Evolutionary conservation across 2,113 vertebrate species (phyloP).

Genomic region (Cromileptes altivelis): DNA sequence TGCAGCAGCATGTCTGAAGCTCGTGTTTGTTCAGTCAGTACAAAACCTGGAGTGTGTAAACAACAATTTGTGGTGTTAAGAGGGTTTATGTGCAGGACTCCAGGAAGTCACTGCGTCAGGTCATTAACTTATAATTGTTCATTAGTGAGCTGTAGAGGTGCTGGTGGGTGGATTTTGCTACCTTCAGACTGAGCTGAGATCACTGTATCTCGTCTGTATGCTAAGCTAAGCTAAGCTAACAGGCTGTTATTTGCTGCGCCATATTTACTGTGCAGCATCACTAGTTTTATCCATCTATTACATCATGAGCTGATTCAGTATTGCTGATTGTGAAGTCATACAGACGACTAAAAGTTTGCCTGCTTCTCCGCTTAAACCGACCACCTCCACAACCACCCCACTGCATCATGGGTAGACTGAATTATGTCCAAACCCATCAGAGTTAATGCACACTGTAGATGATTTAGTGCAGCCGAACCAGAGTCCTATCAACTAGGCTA

Average conservation of each 20-base stretch:
- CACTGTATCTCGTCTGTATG: not conserved
- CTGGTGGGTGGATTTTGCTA: not conserved
- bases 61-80: not conserved
- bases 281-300: too few relatives aligned
- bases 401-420: not conserved
- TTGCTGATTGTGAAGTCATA: not conserved
- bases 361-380: not conserved
- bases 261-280: not conserved
- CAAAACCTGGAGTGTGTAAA: not conserved
- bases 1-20: not conserved
- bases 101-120: not conserved
- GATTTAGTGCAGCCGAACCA: not conserved
- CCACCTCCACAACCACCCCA: not conserved
- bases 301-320: not conserved
- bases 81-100: not conserved
- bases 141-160: not conserved
- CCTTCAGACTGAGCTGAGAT: not conserved
- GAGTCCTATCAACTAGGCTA: not conserved
- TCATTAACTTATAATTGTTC: too few relatives aligned
- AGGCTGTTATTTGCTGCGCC: not conserved
- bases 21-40: not conserved
- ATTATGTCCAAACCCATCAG: not conserved
- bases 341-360: not conserved
- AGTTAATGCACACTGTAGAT: not conserved
- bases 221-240: slow-evolving; percentile 12